Base-by-base conservation (phyloP, 2,797 vertebrate genomes). In the Alfaro cultratus region DNA sequence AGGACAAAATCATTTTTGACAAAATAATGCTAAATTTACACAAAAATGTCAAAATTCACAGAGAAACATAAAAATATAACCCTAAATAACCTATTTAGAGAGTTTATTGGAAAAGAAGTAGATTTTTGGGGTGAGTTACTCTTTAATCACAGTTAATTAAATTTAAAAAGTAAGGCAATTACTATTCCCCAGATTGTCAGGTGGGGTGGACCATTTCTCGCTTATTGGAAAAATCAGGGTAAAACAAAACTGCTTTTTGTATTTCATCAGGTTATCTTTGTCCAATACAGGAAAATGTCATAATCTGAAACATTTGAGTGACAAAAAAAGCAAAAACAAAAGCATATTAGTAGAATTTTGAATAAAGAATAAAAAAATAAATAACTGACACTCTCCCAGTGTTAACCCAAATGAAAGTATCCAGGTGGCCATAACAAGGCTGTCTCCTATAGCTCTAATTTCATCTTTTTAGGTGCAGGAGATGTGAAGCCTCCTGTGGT, bases 401-500 rank as follows among this genome's bases (percentile, higher is more conserved):
- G 47, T 70, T 10, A 41, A 68, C 4, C 36, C 36, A 41, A 41
- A 39, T 39, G 8, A 16, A 68, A 68, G 36, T 39, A 68, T 23
- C 4, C 36, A 41, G 5, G 23, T 39, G 4, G 8, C 16, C 62
- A 64, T 21, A 10, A 21, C 16, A 16, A 36, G 60, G 16, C 8
- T 16, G 23, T 68, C 21, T 68, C 23, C 18, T 68, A 11, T 16
- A 12, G 1, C 29, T 36, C 39, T 26, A 10, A n/a, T 39, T 45
- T 75, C 0, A 9, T n/a, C 23, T 29, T 46, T 7, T 34, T 75
- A 43, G 83, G 84, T 91, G 9, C 89, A 98, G 97, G 96, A 70
- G 98, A 99, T 72, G 95, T 89, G 55, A 98, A 99, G 91, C 94
- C 97, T 21, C 91, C 96, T 21, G 93, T 97, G 85, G 90, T 97